These are phyloP conservation scores for Antrozous pallidus DNA, from an alignment of 2,797 vertebrate species.

Conservation along the genomic window DNA sequence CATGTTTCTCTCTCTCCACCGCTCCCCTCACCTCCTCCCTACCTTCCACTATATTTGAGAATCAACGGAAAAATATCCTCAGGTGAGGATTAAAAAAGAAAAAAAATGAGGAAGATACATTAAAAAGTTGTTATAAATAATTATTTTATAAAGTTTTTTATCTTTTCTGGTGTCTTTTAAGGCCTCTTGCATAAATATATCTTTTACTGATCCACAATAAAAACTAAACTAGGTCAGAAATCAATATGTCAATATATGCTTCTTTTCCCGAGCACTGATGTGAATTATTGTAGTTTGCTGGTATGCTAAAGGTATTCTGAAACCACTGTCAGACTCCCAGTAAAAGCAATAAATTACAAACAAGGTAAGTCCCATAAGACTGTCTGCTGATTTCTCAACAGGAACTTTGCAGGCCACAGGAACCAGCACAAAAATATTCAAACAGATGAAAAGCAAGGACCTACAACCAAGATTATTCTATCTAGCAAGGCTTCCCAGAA, in stretches of 20 bases:
- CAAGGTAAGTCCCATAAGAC: neutral
- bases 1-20: too few species aligned
- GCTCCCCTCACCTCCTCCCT: fast-evolving
- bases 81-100: too few species aligned
- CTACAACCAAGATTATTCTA: neutral
- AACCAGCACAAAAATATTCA: neutral
- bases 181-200: neutral
- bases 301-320: constrained; percentile 10
- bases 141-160: constrained; percentile 11
- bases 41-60: too few species aligned
- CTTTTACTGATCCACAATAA: constrained; percentile 15
- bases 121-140: constrained; percentile 28
- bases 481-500: neutral
- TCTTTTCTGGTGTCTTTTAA: constrained; percentile 15
- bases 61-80: too few species aligned
- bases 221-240: constrained; percentile 22
- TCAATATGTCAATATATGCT: neutral
- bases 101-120: constrained; percentile 5
- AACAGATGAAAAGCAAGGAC: neutral
- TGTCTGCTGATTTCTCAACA: neutral
- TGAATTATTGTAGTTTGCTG: neutral
- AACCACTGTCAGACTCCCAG: neutral
- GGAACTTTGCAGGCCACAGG: neutral
- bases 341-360: neutral
- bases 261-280: neutral